phyloP scores from a whole-genome alignment of 2,113 vertebrate genomes.

The Pyrgilauda ruficollis region DNA sequence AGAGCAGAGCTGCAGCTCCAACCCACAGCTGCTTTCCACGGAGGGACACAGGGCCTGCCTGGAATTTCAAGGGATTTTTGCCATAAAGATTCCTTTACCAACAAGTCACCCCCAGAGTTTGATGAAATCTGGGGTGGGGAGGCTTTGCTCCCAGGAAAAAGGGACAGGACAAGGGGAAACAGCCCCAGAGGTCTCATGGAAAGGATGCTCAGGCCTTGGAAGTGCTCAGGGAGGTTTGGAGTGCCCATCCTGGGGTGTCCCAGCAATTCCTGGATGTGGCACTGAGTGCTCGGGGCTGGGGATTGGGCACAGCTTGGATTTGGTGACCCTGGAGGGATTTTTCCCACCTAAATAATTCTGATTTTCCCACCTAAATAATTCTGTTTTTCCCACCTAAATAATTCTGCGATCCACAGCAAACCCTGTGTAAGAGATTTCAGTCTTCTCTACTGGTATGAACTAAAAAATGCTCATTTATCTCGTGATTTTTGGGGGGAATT shows the following conservation, averaged over 20 bases:
- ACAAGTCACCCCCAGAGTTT: not conserved
- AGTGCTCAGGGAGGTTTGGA: not conserved
- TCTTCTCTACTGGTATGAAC: accelerated
- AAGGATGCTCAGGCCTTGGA: not conserved
- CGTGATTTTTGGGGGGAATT: not conserved
- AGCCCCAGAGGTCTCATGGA: not conserved
- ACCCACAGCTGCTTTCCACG: accelerated
- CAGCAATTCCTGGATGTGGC: not conserved
- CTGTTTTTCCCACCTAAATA: not conserved
- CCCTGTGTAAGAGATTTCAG: accelerated
- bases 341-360: too few species aligned
- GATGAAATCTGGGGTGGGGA: not conserved
- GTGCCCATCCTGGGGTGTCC: not conserved
- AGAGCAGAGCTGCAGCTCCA: not conserved
- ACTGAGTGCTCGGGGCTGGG: not conserved
- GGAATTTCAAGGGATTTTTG: not conserved
- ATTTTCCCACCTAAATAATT: too few species aligned
- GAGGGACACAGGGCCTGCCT: not conserved
- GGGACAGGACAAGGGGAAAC: not conserved
- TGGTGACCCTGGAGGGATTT: not conserved
- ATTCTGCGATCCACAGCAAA: not conserved
- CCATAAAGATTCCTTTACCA: not conserved
- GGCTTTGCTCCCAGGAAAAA: not conserved
- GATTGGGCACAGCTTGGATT: accelerated
- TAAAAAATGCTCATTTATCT: not conserved